Evolutionary conservation across 2,888 invertebrate species (phyloP), one percentile per base, ranked within the genome.

Genomic region (Aphidius colemani): DNA sequence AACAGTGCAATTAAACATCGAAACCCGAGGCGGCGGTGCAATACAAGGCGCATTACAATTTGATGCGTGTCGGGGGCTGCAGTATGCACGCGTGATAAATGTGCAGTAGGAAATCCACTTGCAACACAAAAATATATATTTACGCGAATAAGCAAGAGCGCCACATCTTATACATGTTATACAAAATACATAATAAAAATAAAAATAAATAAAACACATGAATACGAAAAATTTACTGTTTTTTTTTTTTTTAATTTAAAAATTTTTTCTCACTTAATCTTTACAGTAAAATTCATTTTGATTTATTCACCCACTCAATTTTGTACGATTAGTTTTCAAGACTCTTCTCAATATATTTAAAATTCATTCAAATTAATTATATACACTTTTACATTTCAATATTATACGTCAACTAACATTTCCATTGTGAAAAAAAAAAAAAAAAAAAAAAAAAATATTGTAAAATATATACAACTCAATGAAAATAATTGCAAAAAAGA

Each of bases 1-100:
- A 61, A 55, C 71, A 66, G 66, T 69, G 71, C 73, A 76, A 76
- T 77, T 77, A 75, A 74, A 75, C 66, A 69, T 68, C 71, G 72
- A 73, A 76, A 77, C 72, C 68, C 61, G 75, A 76, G 72, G 67
- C 67, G 70, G 62, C 66, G 64, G 67, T 65, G 57, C 68, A 30
- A 11, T 49, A 39, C 51, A 39, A 53, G 55, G 61, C 66, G 66
- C 69, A 66, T 70, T 70, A 70, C 66, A 63, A 67, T 62, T 68
- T 66, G 70, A 72, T 70, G 70, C 69, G 66, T 70, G 67, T 66
- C 69, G 66, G 68, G 41, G 63, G 53, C 61, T 48, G 62, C n/a
- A n/a, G n/a, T 63, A 53, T 59, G 55, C 55, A 57, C 53, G 65
- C 46, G 69, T 71, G 72, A 74, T 74, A 66, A 72, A 73, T 71